Evolutionary conservation across 2,797 vertebrate genomes (phyloP), one percentile per base, ranked within the genome.

Genomic region (Bradypus variegatus): DNA sequence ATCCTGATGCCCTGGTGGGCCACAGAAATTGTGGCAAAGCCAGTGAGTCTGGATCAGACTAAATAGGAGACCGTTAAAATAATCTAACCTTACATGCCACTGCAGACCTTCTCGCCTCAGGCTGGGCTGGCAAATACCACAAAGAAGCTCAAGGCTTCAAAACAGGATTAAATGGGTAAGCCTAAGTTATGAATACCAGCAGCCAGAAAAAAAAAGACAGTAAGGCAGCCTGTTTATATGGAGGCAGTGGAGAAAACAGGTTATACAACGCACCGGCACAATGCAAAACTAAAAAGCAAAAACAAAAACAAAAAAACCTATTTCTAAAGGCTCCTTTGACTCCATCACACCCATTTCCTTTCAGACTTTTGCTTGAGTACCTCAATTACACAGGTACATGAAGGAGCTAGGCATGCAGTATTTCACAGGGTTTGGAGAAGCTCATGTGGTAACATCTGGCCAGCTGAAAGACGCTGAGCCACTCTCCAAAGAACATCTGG

Each of bases 231-330:
- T 64, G 81, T 50, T 83, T 18, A 75, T 1, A 73, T 25, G 85
- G 62, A 53, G 72, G 29, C 90, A 15, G 41, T 33, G 62, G 79
- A 18, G 16, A 55, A 70, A 89, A 89, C 65, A 48, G 84, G 88
- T 83, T 80, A 62, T 2, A 16, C 0, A 10, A 92, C 82, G 69
- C 33, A 13, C 5, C 0, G 1, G 62, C 6, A n/a, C 23, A 67
- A 55, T 81, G 70, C 36, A 36, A 78, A 93, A 89, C 21, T 23
- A 10, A 11, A 7, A 36, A 27, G 50, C 33, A 9, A n/a, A 80
- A 60, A 38, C 0, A 16, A 33, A 80, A 94, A 88, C 50, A 45
- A 16, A 33, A 80, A 94, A 88, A 53, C 36, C 38, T 3, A 12
- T 70, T 64, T 82, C 80, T 77, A 58, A 77, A 80, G 79, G 36